Conservation (phyloP, 2,113 vertebrate genomes). For the Cryptomyrus ogoouensis region DNA sequence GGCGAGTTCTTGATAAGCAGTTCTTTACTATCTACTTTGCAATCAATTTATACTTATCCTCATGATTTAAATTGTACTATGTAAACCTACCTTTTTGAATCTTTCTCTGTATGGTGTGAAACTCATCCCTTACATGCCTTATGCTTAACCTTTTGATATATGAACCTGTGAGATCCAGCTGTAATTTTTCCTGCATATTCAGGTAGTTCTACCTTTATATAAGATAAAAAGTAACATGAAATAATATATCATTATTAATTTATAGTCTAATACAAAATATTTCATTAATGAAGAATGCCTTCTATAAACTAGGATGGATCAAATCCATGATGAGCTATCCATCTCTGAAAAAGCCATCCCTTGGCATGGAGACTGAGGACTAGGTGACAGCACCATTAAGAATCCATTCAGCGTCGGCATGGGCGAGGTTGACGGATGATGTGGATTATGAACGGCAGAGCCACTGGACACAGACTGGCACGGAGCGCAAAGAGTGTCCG, state of each 20-base stretch:
- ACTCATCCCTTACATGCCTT: background rate
- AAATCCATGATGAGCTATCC: background rate
- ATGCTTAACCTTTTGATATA: background rate
- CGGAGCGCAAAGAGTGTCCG: background rate
- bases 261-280: background rate
- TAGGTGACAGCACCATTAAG: background rate
- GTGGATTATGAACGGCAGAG: slow-evolving; percentile 13
- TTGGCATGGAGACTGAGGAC: background rate
- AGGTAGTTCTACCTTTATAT: background rate
- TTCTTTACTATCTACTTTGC: background rate
- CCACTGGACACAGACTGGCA: background rate
- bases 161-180: background rate
- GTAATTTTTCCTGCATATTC: background rate
- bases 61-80: background rate
- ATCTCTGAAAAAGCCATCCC: background rate
- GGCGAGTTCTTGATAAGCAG: background rate
- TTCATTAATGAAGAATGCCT: background rate
- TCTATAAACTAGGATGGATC: background rate
- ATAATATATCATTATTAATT: background rate
- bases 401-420: background rate
- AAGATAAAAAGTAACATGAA: background rate
- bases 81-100: background rate
- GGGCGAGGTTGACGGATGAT: background rate
- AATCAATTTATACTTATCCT: background rate
- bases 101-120: background rate